phyloP scores from a whole-genome alignment of 2,888 invertebrate species.

The Elysia crispata region DNA sequence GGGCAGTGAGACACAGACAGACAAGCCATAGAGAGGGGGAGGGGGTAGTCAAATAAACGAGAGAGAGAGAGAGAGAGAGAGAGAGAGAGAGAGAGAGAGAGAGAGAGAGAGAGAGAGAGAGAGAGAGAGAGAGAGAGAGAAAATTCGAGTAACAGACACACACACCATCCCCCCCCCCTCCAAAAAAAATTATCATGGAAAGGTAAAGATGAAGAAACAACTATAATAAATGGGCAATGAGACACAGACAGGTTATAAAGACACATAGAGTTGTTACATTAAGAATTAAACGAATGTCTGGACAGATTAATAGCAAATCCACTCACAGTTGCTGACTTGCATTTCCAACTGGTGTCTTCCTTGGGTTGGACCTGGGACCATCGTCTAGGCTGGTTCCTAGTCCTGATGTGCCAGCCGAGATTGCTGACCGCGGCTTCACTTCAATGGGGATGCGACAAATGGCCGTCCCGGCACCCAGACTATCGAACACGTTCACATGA shows the following conservation, averaged over 20 bases:
- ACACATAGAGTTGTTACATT: too few species aligned
- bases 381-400: neutral
- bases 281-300: neutral
- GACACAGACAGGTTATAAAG: too few species aligned
- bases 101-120: conserved; percentile 36
- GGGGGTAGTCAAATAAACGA: neutral
- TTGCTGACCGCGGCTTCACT: conserved; percentile 1
- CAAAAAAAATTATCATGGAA: too few species aligned
- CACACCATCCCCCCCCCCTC: too few species aligned
- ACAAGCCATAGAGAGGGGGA: neutral
- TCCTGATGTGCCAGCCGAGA: neutral
- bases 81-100: conserved; percentile 25
- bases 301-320: too few species aligned
- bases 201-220: too few species aligned
- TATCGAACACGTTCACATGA: conserved; percentile 35
- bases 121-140: conserved; percentile 27
- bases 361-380: neutral
- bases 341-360: too few species aligned
- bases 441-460: conserved; percentile 27
- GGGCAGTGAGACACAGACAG: too few species aligned
- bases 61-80: neutral
- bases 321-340: too few species aligned
- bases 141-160: neutral
- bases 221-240: too few species aligned
- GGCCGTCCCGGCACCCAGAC: conserved; percentile 36